Evolutionary conservation across 1,140 invertebrate genomes (phyloP).

Genomic region (Manduca sexta): DNA sequence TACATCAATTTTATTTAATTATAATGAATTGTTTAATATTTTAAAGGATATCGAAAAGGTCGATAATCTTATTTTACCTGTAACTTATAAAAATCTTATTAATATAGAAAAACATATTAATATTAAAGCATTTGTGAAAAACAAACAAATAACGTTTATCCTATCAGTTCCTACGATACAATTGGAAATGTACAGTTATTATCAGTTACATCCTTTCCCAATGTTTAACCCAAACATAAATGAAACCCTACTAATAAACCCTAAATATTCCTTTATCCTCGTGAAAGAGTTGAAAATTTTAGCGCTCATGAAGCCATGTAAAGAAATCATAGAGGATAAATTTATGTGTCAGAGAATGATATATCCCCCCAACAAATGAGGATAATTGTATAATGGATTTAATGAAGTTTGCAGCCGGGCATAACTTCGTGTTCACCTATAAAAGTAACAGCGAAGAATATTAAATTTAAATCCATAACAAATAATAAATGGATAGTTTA

Average conservation of each 20-base stretch:
- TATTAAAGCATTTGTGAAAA: constrained; percentile 16
- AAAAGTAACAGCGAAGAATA: constrained; percentile 3
- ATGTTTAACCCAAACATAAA: constrained; percentile 2
- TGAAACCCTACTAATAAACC: constrained; percentile 10
- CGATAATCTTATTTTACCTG: constrained; percentile 12
- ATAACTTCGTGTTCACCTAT: constrained; percentile 1
- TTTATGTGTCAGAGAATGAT: constrained; percentile 8
- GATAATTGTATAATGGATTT: constrained; percentile 8
- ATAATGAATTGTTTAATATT: constrained; percentile 6
- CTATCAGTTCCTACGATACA: constrained; percentile 13
- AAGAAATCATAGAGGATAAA: constrained; percentile 9
- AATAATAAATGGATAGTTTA: constrained; percentile 7
- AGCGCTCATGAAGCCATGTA: constrained; percentile 10
- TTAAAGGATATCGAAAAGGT: constrained; percentile 13
- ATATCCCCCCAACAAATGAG: constrained; percentile 3
- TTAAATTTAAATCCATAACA: constrained; percentile 23
- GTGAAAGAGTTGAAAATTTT: constrained; percentile 15
- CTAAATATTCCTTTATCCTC: constrained; percentile 17
- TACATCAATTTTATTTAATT: constrained; percentile 14
- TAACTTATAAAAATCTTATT: constrained; percentile 13
- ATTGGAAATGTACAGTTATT: constrained; percentile 12
- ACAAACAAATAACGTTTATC: constrained; percentile 19
- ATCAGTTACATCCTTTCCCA: constrained; percentile 14
- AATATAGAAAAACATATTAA: constrained; percentile 15
- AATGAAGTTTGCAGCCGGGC: constrained; percentile 9